Evolutionary conservation across 2,888 invertebrate species (phyloP).

Genomic region (Lamproptera curius): DNA sequence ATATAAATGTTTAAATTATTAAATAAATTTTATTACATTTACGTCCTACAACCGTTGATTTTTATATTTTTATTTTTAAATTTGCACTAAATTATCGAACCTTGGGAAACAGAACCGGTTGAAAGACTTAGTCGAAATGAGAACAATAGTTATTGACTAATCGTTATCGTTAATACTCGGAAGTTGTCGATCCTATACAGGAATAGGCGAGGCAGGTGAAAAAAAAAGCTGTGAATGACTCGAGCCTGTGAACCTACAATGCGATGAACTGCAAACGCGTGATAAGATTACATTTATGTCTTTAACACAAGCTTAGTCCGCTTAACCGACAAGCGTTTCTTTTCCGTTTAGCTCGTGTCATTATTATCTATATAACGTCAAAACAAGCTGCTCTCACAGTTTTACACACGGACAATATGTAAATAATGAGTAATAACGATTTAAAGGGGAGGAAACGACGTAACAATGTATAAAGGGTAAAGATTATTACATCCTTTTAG

Average conservation of each 20-base stretch:
- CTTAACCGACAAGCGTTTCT: constrained; percentile 4
- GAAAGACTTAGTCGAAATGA: constrained; percentile 20
- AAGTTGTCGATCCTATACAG: constrained; percentile 35
- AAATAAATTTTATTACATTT: too few species aligned
- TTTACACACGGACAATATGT: not conserved
- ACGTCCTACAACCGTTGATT: too few species aligned
- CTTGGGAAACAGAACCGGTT: too few species aligned
- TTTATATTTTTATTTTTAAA: too few species aligned
- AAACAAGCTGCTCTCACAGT: not conserved
- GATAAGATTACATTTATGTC: constrained; percentile 29
- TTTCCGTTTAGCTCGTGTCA: constrained; percentile 5
- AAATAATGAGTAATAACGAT: constrained; percentile 6
- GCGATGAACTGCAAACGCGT: constrained; percentile 34
- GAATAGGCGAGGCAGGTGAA: constrained; percentile 3
- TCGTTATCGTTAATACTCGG: constrained; percentile 55
- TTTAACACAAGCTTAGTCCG: constrained; percentile 17
- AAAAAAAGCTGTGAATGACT: constrained; percentile 44
- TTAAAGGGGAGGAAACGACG: constrained; percentile 20
- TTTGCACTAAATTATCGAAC: too few species aligned
- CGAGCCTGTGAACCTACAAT: constrained; percentile 42
- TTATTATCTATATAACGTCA: constrained; percentile 3
- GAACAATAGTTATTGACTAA: constrained; percentile 44
- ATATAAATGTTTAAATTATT: too few species aligned
- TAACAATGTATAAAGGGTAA: constrained; percentile 21
- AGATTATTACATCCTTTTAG: constrained; percentile 26